Conservation (phyloP, 2,888 invertebrate species). For the Copidosoma aretas region DNA sequence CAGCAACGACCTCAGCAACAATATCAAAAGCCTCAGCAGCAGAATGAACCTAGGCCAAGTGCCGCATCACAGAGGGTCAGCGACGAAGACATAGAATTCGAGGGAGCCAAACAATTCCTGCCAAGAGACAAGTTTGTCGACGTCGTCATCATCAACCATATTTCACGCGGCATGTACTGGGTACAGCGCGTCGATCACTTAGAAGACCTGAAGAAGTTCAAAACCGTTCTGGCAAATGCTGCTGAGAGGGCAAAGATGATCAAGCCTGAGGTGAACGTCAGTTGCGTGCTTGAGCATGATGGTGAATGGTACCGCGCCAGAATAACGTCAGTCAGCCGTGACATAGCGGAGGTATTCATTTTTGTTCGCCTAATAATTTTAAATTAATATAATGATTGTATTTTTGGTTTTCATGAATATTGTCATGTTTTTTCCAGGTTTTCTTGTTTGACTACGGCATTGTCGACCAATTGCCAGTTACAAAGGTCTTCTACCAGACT, state of each 20-base stretch:
- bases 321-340: slow-evolving; percentile 34
- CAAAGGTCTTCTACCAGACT: slow-evolving; percentile 24
- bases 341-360: slow-evolving; percentile 1
- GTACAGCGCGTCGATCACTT: slow-evolving; percentile 45
- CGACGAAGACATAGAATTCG: slow-evolving; percentile 27
- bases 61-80: not conserved
- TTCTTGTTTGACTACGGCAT: slow-evolving; percentile 32
- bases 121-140: slow-evolving; percentile 43
- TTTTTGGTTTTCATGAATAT: slow-evolving; percentile 15
- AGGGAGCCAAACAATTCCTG: slow-evolving; percentile 39
- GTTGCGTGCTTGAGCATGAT: slow-evolving; percentile 45
- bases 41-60: not conserved
- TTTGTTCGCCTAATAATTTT: not conserved
- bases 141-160: slow-evolving; percentile 40
- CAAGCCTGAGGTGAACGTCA: slow-evolving; percentile 35
- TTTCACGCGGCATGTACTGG: slow-evolving; percentile 44
- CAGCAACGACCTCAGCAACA: too few species aligned
- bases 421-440: slow-evolving; percentile 13
- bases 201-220: slow-evolving; percentile 35
- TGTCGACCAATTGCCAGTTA: slow-evolving; percentile 21
- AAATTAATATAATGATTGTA: not conserved
- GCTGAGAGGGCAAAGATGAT: slow-evolving; percentile 13
- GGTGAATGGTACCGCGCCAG: slow-evolving; percentile 49
- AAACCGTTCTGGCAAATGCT: slow-evolving; percentile 38
- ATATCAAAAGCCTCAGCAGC: not conserved